Base-by-base conservation (phyloP, 92 coral and sea anemone genomes). In the Isaurus tuberculatus region DNA sequence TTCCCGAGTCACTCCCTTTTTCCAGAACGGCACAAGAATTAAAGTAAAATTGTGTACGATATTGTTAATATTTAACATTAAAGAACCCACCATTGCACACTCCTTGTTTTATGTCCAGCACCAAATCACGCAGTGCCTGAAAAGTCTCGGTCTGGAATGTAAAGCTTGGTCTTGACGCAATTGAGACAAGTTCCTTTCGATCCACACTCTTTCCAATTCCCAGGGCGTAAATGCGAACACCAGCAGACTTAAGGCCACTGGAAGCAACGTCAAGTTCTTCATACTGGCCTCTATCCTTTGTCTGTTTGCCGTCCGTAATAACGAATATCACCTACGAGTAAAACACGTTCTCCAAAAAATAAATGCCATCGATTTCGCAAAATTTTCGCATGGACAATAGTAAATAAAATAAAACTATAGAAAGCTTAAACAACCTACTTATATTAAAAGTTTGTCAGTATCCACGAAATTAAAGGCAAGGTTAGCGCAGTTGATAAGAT, bases 201-300 rank as follows among this genome's bases (percentile, higher is more conserved):
- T 87, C 79, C 8, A 87, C 78, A n/a, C 61, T 29, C 44, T 44
- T 74, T 17, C 90, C 90, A 51, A 87, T 82, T 1, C 78, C 90
- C 63, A 87, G 22, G n/a, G 85, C 73, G 58, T 87, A 87, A 46
- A 87, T 69, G 6, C 74, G 84, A 15, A 87, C 80, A 13, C 90
- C 90, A 10, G 48, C 71, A 17, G 84, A 85, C 23, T 73, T 36
- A 20, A 87, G 84, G 22, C 86, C 84, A n/a, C 57, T 74, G 46
- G 73, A 82, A 22, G 90, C 90, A 30, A 46, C 60, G 60, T 82
- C 72, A 9, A 87, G 87, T 31, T 80, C 84, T 42, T 72, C 72
- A 37, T 65, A 71, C 40, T 22, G 48, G 16, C 75, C 83, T 29
- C 79, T 73, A 29, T 80, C 66, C 61, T 58, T 75, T 57, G 81